Evolutionary conservation across 2,888 invertebrate genomes (phyloP), one percentile per base, ranked within the genome.

Genomic region (Stenurella melanura): DNA sequence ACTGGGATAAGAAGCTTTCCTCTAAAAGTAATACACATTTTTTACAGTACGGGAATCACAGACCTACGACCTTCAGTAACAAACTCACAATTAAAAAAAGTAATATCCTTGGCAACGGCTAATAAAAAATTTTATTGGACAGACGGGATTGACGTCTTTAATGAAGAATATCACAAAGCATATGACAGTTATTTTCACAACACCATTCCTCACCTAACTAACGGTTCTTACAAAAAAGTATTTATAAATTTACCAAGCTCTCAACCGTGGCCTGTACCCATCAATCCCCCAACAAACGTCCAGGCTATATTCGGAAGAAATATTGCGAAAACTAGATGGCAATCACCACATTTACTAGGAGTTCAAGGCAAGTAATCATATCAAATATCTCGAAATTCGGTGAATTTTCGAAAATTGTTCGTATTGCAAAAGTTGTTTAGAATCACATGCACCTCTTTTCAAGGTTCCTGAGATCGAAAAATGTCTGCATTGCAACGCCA

Each of bases 101-200:
- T 96, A 0, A 91, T 93, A 10, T 96, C 96, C 6, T 90, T 97
- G 77, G 94, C 95, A 0, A 93, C 93, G 86, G 94, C 94, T 5
- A 93, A 94, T 85, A 94, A 94, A 9, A 91, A 95, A 12, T 96
- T 97, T 87, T 96, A 95, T 87, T 97, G 97, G 96, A 96, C 96
- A 0, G 95, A 95, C 85, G 96, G 95, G 0, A 91, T 92, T 70
- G 93, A 94, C 85, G 93, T 96, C 80, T 91, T 95, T 63, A 93
- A 93, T 15, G 97, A 97, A 88, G 96, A 96, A 85, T 95, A 95
- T 87, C 95, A 94, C 85, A 90, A 75, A 70, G 73, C 38, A 12
- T 74, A 91, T 61, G 91, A 94, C 80, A 93, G 92, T 85, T 96
- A 95, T 86, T 95, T 94, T 85, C 96, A 96, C 86, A 96, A 95